Base-by-base conservation (phyloP, 2,888 invertebrate species). In the Timandra comae region DNA sequence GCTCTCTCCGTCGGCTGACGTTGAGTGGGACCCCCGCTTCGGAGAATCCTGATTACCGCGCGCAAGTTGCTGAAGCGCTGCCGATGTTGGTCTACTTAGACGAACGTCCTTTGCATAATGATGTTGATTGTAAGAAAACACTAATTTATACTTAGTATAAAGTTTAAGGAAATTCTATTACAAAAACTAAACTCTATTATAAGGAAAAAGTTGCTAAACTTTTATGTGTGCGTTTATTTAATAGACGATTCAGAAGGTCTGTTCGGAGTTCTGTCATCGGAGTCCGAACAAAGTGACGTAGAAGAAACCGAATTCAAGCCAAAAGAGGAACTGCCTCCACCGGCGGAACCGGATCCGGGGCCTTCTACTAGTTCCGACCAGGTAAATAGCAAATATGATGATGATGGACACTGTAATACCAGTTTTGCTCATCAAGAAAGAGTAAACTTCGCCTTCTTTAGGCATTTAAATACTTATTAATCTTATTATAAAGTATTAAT, bases 21-120 rank as follows among this genome's bases (percentile, higher is more conserved):
- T 41, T 85, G 27, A 46, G 48, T 1, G 78, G 79, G 1, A 67
- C 77, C 2, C 72, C 72, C 0, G 58, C 69, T 6, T 57, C 80
- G 1, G 62, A 72, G 25, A 43, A 52, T 5, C 43, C 55, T 1
- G 56, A 68, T 22, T 84, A 84, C 34, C 66, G 78, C 2, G 35
- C 62, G 1, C 44, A 57, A 1, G 66, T 82, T 1, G 74, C 75
- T 0, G 39, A 69, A 0, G 68, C 73, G 0, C 42, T 85, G 11
- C 81, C 82, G 1, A 70, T 76, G 75, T 57, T 85, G 25, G 54
- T 71, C 4, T 70, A 67, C 28, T 50, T 85, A 30, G 85, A 85
- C 29, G 78, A 75, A 3, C 53, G 49, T 13, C 75, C 78, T 2
- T 35, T 84, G 39, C 64, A 77, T 34, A 56, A 50, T 2, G 72